phyloP scores from a whole-genome alignment of 2,888 invertebrate species.

The Apamea sordens region DNA sequence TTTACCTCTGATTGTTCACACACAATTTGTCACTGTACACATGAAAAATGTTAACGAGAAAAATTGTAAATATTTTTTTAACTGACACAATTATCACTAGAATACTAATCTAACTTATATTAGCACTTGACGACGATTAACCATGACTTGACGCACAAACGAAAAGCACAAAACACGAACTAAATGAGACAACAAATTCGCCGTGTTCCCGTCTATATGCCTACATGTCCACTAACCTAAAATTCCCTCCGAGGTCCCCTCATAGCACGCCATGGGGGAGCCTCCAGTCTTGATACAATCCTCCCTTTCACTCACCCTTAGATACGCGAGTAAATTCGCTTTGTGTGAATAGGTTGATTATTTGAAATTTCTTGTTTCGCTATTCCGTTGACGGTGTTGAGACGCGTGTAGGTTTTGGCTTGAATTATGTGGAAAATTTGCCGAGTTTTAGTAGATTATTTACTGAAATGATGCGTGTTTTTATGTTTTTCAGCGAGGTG shows the following conservation, averaged over 20 bases:
- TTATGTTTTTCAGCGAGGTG: background rate
- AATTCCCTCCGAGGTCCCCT: conserved; percentile 88
- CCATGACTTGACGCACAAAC: conserved; percentile 89
- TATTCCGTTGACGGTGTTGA: conserved; percentile 70
- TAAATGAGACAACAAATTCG: conserved; percentile 90
- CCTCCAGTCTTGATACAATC: conserved; percentile 86
- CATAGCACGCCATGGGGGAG: conserved; percentile 87
- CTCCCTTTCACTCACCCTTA: conserved; percentile 89
- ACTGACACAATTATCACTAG: conserved; percentile 68
- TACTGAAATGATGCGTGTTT: conserved; percentile 1
- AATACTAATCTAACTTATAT: conserved; percentile 71
- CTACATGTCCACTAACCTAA: conserved; percentile 91
- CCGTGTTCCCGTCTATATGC: conserved; percentile 90
- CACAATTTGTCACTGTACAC: conserved; percentile 68
- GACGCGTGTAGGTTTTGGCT: conserved; percentile 57
- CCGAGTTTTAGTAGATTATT: conserved; percentile 50
- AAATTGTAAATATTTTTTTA: conserved; percentile 51
- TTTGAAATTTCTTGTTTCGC: conserved; percentile 86
- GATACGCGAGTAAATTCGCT: conserved; percentile 87
- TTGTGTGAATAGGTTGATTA: conserved; percentile 88
- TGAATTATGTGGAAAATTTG: conserved; percentile 67
- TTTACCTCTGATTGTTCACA: conserved; percentile 66
- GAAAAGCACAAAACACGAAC: conserved; percentile 90
- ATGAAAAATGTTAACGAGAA: conserved; percentile 57
- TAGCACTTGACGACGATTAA: conserved; percentile 86